Evolutionary conservation across 2,797 vertebrate species (phyloP).

Genomic region (Florisuga fusca): DNA sequence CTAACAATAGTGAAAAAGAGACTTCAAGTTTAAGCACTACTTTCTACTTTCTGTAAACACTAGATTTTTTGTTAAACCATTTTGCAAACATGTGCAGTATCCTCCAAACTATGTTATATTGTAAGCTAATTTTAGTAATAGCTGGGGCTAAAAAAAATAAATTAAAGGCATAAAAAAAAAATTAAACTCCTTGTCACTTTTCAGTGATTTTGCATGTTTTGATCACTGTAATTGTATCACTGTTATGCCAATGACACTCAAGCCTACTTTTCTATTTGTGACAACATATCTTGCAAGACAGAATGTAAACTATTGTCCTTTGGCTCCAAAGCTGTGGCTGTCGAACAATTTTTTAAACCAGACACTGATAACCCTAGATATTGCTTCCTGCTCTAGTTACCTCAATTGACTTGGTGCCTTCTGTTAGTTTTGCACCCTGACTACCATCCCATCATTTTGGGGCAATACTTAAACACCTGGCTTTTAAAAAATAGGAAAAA

Average conservation of each 20-base stretch:
- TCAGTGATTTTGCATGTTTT: neutral
- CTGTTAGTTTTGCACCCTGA: neutral
- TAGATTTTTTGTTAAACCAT: neutral
- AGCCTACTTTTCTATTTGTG: neutral
- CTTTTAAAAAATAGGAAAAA: neutral
- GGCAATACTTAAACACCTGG: neutral
- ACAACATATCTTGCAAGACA: constrained; percentile 19
- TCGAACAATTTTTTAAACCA: neutral
- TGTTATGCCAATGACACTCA: neutral
- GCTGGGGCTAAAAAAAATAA: neutral
- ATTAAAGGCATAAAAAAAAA: neutral
- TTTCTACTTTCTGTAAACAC: neutral
- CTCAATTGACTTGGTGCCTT: neutral
- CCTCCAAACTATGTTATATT: neutral
- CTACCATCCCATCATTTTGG: neutral
- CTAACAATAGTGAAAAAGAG: neutral
- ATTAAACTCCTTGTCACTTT: neutral
- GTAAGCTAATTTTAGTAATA: neutral
- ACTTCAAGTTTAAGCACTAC: neutral
- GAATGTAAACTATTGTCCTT: neutral
- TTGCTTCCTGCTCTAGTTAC: neutral
- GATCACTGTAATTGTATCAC: constrained; percentile 10
- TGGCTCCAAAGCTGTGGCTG: neutral
- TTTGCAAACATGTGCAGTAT: neutral
- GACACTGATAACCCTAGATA: neutral